Percentiles rank a stretch among this genome's conserved stretches.
Evolutionary conservation across 1,140 invertebrate species (phyloP).

Genomic region (Scaptodrosophila lebanonensis): DNA sequence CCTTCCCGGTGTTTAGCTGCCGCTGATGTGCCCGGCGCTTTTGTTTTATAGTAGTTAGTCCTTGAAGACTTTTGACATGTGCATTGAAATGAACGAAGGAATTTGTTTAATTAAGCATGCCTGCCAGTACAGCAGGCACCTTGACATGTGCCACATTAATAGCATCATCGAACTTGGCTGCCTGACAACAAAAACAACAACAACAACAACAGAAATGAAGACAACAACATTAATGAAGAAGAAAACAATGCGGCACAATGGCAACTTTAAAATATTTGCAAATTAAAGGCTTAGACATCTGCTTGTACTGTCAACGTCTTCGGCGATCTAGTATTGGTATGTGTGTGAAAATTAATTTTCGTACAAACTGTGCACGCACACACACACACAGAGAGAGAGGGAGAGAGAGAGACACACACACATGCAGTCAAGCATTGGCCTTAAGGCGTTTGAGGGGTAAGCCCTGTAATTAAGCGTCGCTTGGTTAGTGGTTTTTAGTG

Average conservation of each 20-base stretch:
- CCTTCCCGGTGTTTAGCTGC: no score
- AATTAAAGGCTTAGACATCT: no score
- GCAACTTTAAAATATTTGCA: constrained; percentile 21
- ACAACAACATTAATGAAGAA: no score
- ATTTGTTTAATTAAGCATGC: constrained; percentile 65
- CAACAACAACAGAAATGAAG: no score
- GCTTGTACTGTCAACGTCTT: no score
- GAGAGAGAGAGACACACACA: no score
- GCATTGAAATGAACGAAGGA: constrained; percentile 42
- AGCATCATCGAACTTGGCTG: constrained; percentile 46
- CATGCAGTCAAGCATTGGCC: constrained; percentile 21
- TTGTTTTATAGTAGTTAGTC: no score
- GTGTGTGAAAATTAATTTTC: constrained; percentile 51
- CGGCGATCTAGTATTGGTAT: no score
- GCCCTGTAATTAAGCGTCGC: constrained; percentile 38
- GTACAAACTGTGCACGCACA: constrained; percentile 6
- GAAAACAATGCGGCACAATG: constrained; percentile 4
- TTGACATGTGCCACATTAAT: constrained; percentile 41
- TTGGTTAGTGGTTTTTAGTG: constrained; percentile 56
- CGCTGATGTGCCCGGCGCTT: no score
- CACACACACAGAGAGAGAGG: no score
- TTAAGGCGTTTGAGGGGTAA: not conserved
- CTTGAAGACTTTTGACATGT: constrained; percentile 5
- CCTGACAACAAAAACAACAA: constrained; percentile 6
- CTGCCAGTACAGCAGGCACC: constrained; percentile 13